Base-by-base conservation (phyloP, 2,797 vertebrate species). In the Knipowitschia caucasica region DNA sequence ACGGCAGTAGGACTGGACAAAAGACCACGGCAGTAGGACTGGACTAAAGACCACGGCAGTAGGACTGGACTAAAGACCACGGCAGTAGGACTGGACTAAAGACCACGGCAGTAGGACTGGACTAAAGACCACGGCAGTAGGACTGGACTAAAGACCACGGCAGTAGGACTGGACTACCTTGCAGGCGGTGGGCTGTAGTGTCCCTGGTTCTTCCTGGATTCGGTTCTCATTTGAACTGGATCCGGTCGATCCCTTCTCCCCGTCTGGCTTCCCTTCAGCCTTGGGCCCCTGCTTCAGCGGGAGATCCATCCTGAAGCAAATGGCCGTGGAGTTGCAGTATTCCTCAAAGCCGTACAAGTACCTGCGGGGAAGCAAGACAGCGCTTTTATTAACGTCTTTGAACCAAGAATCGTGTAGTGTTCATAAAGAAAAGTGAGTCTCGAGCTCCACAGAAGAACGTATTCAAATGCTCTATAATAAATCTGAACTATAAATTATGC, bases 311-410 rank as follows among this genome's bases (percentile, higher is more conserved):
- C 77, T 84, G 74, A 92, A 92, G 12, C 82, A 80, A 76, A 92
- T 92, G 61, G 89, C 79, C 0, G 87, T 85, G 53, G 91, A 92
- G 57, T 83, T 83, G 78, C 90, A 92, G 80, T 91, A 92, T 49
- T 91, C 90, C 73, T 92, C 91, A 60, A 92, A 92, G 47, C 91
- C 91, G 40, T 89, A 78, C 51, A 92, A 75, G 79, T 92, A 92
- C 75, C 91, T 92, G 68, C 59, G 63, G 46, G 68, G 38, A 63
- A 27, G 2, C 12, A 20, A 25, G 20, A 50, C 24, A 8, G 3
- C 35, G 14, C 40, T 42, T n/a, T 38, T 7, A 20, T 8, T 20
- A 56, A 10, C 17, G 33, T 46, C 31, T 46, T 43, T 30, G 53
- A 52, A 54, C 3, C 3, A 0, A 34, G 30, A 20, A 39, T 31